Conservation (phyloP, 2,113 vertebrate species). For the Mixornis gularis region DNA sequence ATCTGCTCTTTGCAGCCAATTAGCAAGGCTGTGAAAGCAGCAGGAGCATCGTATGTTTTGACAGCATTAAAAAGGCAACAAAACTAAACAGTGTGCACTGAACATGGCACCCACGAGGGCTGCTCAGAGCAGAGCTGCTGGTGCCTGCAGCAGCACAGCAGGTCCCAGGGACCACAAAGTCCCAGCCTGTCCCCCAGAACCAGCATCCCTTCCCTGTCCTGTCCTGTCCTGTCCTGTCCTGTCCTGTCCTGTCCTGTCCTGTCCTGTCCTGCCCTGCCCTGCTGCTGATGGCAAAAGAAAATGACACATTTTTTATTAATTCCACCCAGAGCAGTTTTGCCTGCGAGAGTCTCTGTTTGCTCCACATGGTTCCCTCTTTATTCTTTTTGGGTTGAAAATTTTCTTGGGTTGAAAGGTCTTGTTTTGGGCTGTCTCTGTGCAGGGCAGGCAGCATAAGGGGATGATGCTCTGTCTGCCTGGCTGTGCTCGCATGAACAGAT, state of each 20-base stretch:
- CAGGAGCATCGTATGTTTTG: slow-evolving; percentile 9
- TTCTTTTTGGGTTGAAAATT: neutral
- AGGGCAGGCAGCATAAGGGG: neutral
- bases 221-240: neutral
- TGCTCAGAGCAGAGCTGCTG: neutral
- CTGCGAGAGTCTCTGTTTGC: neutral
- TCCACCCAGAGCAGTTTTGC: neutral
- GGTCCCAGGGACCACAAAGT: neutral
- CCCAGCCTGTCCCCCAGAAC: neutral
- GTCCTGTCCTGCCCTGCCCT: neutral
- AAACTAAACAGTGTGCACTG: slow-evolving; percentile 1
- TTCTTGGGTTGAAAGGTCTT: neutral
- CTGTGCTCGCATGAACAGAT: neutral
- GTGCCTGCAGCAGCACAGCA: neutral
- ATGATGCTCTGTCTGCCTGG: neutral
- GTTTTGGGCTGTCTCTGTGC: neutral
- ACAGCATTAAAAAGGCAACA: slow-evolving; percentile 18
- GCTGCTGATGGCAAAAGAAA: neutral
- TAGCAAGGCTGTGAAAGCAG: slow-evolving; percentile 29
- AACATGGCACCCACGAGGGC: neutral
- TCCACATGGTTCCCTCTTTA: accelerated
- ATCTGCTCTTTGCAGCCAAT: slow-evolving; percentile 26
- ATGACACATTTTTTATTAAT: neutral
- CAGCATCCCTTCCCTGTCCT: neutral
- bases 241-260: neutral